Percentiles rank a stretch among this genome's conserved stretches.
These are phyloP conservation scores for Parazoanthus atlanticus DNA, from an alignment of 92 coral and sea anemone species.

Conservation along the genomic window DNA sequence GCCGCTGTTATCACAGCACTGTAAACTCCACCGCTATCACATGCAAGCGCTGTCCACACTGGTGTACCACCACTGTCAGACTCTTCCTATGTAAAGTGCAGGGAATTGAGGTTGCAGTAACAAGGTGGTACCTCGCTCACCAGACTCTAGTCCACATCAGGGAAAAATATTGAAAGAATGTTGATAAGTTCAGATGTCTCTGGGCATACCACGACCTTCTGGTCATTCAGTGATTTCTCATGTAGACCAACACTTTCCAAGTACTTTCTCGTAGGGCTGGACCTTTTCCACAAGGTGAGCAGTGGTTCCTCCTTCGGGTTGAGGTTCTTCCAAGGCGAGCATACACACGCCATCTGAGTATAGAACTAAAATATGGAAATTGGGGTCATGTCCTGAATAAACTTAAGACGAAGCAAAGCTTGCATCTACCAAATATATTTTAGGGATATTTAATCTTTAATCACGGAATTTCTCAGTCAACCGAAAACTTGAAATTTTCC, in stretches of 20 bases:
- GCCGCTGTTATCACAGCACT: not conserved
- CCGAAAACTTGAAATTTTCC: too few species aligned
- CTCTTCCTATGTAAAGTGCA: not conserved
- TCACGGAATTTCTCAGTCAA: too few species aligned
- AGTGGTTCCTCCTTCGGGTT: conserved; percentile 77
- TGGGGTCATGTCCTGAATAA: not conserved
- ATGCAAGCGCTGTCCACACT: not conserved
- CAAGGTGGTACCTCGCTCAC: not conserved
- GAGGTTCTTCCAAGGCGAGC: conserved; percentile 74
- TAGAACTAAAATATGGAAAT: conserved; percentile 50
- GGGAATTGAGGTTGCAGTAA: not conserved
- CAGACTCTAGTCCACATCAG: conserved; percentile 55
- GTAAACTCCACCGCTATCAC: not conserved
- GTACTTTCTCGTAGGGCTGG: conserved; percentile 62
- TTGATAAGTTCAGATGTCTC: conserved; percentile 72
- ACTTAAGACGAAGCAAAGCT: not conserved
- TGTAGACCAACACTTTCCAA: conserved; percentile 80
- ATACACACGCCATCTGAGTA: conserved; percentile 88
- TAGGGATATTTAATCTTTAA: too few species aligned
- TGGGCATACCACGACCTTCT: conserved; percentile 73
- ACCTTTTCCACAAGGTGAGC: conserved; percentile 71
- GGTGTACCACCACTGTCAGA: not conserved
- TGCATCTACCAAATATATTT: not conserved
- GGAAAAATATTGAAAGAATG: conserved; percentile 69
- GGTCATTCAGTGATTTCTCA: conserved; percentile 53